Percentiles rank a stretch among this genome's conserved stretches.
Conservation (phyloP, 2,797 vertebrate species). For the Kryptolebias ocellatus region DNA sequence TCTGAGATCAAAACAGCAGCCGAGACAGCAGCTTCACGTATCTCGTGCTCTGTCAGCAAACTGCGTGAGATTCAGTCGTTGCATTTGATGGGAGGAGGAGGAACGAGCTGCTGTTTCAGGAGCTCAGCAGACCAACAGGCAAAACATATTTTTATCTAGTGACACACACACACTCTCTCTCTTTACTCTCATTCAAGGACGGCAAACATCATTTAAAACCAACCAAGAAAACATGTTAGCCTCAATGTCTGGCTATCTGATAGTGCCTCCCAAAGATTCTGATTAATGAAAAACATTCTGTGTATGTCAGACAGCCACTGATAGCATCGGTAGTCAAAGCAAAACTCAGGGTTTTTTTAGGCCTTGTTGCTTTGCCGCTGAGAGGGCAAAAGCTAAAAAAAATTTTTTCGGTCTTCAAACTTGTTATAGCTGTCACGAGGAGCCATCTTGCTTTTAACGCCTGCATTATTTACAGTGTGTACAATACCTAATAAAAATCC, state of each 20-base stretch:
- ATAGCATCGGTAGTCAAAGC: slow-evolving; percentile 70
- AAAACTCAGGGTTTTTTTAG: slow-evolving; percentile 53
- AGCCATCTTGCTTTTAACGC: slow-evolving; percentile 13
- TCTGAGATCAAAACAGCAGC: slow-evolving; percentile 53
- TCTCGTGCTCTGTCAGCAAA: slow-evolving; percentile 62
- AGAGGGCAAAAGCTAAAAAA: slow-evolving; percentile 38
- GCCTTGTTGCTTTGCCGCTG: slow-evolving; percentile 37
- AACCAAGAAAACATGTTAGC: slow-evolving; percentile 40
- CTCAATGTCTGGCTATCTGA: slow-evolving; percentile 55
- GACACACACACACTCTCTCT: slow-evolving; percentile 15
- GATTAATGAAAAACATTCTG: slow-evolving; percentile 67
- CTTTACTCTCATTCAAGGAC: slow-evolving; percentile 61
- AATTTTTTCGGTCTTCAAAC: slow-evolving; percentile 24
- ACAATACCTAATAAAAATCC: slow-evolving; percentile 18
- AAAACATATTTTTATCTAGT: slow-evolving; percentile 44
- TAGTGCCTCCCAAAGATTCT: slow-evolving; percentile 52
- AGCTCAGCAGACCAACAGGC: slow-evolving; percentile 45
- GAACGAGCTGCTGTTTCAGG: slow-evolving; percentile 32
- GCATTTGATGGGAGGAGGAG: slow-evolving; percentile 13
- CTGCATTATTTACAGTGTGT: slow-evolving; percentile 4
- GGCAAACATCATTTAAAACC: slow-evolving; percentile 44
- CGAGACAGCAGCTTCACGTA: slow-evolving; percentile 28
- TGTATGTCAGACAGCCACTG: slow-evolving; percentile 54
- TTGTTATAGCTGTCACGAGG: slow-evolving; percentile 3
- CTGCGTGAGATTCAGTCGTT: slow-evolving; percentile 43